Base-by-base conservation (phyloP, 1,140 invertebrate species). In the Zaprionus africanus region DNA sequence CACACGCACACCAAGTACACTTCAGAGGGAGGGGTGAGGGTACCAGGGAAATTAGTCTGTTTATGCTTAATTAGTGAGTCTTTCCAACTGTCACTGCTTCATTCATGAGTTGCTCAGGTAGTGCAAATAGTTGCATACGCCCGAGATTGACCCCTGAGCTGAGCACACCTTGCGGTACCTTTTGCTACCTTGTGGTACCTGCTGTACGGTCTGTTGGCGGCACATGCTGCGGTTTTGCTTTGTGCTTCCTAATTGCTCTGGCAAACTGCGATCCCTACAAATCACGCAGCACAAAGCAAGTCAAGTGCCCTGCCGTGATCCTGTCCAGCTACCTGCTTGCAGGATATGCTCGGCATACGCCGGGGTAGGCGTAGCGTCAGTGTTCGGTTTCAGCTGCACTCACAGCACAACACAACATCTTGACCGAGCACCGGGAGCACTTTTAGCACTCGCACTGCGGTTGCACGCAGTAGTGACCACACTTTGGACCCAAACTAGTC, bases 41-140 rank as follows among this genome's bases (percentile, higher is more conserved):
- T 0, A 65, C 22, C 58, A n/a, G 53, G 53, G 58, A 87, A 87
- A 88, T 87, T 87, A 84, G 84, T 87, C 71, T 57, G 61, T 78
- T 81, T 81, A 87, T 83, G 84, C 84, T 72, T 87, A 87, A 87
- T 88, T 88, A 88, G 81, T 62, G 62, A 31, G 77, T 74, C 82
- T 73, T 69, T n/a, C 19, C 19, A 46, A 62, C 19, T 75, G 72
- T 69, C 71, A 58, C 22, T 9, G 12, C n/a, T 28, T 28, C 34
- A 56, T 28, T 56, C 53, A 70, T 31, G 41, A 43, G 36, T 49
- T 36, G 56, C 31, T 24, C 79, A 87, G 83, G 83, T 87, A 86
- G 54, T 78, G 69, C 56, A 80, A 75, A 79, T 74, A 75, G 69
- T 72, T 75, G 58, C 59, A 43, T 51, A 58, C 71, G 46, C 70